phyloP scores from a whole-genome alignment of 2,888 invertebrate species.

The Caenorhabditis drosophilae region DNA sequence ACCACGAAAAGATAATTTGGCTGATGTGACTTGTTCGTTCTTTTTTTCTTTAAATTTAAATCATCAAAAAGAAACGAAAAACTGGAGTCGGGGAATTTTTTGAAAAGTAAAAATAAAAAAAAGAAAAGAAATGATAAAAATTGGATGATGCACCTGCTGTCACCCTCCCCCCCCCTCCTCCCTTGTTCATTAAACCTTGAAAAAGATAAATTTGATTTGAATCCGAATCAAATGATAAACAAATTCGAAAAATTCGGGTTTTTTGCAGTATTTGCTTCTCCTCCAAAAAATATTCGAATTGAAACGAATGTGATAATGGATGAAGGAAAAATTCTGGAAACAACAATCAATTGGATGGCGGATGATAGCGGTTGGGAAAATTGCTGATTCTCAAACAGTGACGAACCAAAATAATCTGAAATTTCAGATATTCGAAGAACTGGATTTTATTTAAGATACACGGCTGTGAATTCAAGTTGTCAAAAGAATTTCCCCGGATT shows the following conservation, averaged over 20 bases:
- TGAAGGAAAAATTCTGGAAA: conserved; percentile 52
- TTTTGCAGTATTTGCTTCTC: conserved; percentile 48
- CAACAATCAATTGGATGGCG: conserved; percentile 48
- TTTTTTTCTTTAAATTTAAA: no score
- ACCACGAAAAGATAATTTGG: conserved; percentile 25
- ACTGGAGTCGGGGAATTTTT: no score
- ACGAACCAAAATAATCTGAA: not conserved
- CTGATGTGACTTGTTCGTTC: conserved; percentile 15
- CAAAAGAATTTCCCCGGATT: conserved; percentile 54
- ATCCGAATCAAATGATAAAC: no score
- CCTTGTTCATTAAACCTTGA: no score
- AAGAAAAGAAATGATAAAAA: no score
- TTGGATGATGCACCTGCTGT: no score
- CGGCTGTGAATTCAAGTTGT: conserved; percentile 42
- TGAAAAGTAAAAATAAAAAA: not conserved
- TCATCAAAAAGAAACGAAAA: no score
- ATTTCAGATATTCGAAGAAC: not conserved
- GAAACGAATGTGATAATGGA: conserved; percentile 47
- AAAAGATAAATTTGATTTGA: no score
- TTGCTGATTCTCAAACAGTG: no score
- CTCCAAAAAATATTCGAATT: conserved; percentile 46
- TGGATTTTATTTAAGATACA: conserved; percentile 6
- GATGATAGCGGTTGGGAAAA: conserved; percentile 28
- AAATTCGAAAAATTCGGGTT: no score
- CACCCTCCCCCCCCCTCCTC: no score